phyloP scores from a whole-genome alignment of 2,113 vertebrate genomes.

The Manacus vitellinus region DNA sequence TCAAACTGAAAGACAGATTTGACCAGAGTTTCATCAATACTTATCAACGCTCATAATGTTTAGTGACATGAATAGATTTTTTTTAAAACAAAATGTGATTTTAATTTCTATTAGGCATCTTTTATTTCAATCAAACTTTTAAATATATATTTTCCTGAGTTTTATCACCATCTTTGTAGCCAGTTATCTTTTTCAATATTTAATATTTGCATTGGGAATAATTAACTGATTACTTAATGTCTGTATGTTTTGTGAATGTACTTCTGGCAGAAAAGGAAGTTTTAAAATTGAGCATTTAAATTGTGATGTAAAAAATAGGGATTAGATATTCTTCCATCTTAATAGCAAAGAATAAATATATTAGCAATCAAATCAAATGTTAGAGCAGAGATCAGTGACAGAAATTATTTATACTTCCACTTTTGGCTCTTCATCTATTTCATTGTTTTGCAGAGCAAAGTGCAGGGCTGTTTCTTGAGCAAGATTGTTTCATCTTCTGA shows the following conservation, averaged over 20 bases:
- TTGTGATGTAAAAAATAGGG: not conserved
- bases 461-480: not conserved
- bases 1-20: not conserved
- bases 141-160: not conserved
- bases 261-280: not conserved
- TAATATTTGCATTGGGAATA: not conserved
- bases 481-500: not conserved
- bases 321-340: not conserved
- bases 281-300: not conserved
- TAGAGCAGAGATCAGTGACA: not conserved
- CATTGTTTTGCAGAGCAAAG: not conserved
- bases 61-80: not conserved
- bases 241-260: not conserved
- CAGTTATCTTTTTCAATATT: not conserved
- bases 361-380: not conserved
- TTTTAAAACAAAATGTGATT: not conserved
- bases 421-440: not conserved
- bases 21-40: not conserved
- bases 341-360: not conserved
- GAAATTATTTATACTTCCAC: not conserved
- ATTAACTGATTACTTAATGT: not conserved
- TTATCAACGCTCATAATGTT: not conserved
- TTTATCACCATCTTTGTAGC: not conserved
- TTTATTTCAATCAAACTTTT: not conserved
- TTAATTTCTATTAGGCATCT: not conserved